A percentile compares a stretch with the other conserved stretches of the same genome.
Evolutionary conservation across 2,797 vertebrate species (phyloP).

Genomic region (Pangasius krempfi): DNA sequence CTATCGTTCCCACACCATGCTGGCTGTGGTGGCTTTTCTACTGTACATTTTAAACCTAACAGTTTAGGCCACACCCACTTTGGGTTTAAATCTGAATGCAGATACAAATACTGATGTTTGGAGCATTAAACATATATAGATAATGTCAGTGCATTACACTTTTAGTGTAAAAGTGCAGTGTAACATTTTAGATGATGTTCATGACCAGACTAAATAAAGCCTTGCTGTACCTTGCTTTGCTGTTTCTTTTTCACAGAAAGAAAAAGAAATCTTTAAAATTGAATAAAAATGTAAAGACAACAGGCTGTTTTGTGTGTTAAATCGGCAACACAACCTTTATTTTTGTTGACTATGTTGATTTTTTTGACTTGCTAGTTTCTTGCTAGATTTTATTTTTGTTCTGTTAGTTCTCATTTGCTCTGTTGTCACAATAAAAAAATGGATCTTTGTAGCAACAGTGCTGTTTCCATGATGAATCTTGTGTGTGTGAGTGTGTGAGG

Average conservation of each 20-base stretch:
- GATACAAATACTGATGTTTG: not conserved
- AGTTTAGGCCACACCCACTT: not conserved
- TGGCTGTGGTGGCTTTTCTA: not conserved
- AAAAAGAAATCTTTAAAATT: not conserved
- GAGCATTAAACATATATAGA: not conserved
- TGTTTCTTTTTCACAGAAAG: not conserved
- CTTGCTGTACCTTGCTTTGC: not conserved
- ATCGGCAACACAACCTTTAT: not conserved
- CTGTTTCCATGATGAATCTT: not conserved
- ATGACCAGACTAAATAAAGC: not conserved
- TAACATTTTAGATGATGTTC: too few relatives aligned
- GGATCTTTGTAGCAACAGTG: not conserved
- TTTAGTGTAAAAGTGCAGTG: too few relatives aligned
- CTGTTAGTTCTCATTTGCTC: not conserved
- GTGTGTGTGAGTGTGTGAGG: conserved; percentile 19
- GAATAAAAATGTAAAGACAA: not conserved
- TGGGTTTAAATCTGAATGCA: not conserved
- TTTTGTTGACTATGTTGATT: not conserved
- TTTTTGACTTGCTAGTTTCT: not conserved
- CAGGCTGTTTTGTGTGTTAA: not conserved
- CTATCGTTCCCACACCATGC: not conserved
- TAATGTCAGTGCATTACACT: not conserved
- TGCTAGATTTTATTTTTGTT: not conserved
- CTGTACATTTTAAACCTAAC: not conserved
- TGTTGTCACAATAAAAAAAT: not conserved